These are phyloP conservation scores for Ploceus nigricollis DNA, from an alignment of 2,113 vertebrate genomes.

Conservation along the genomic window DNA sequence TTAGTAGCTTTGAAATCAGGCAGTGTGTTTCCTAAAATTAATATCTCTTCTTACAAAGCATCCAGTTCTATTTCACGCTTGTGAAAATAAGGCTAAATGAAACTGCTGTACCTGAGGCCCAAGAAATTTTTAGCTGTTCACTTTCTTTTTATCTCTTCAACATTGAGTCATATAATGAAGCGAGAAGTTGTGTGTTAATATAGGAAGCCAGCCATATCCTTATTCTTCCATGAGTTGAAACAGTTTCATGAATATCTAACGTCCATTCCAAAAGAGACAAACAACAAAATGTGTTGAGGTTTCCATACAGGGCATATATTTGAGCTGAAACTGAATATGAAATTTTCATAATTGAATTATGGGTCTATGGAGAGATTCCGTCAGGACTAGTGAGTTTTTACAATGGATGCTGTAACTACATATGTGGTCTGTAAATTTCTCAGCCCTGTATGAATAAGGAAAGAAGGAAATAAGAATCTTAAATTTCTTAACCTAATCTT, in stretches of 20 bases:
- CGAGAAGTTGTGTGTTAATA: neutral
- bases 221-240: neutral
- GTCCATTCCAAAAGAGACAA: neutral
- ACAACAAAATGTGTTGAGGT: neutral
- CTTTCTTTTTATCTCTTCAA: neutral
- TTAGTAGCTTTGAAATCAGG: neutral
- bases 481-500: neutral
- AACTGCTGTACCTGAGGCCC: neutral
- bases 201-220: neutral
- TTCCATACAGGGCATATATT: neutral
- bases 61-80: neutral
- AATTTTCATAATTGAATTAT: neutral
- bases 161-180: neutral
- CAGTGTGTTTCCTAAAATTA: neutral
- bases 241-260: neutral
- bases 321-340: neutral
- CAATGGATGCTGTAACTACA: neutral
- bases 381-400: neutral
- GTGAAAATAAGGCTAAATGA: neutral
- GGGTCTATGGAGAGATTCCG: neutral
- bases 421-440: neutral
- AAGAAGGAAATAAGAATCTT: neutral
- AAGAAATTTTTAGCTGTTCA: neutral
- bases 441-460: neutral
- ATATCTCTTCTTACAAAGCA: neutral